Base-by-base conservation (phyloP, 2,797 vertebrate species). In the Rhinogobio ventralis region DNA sequence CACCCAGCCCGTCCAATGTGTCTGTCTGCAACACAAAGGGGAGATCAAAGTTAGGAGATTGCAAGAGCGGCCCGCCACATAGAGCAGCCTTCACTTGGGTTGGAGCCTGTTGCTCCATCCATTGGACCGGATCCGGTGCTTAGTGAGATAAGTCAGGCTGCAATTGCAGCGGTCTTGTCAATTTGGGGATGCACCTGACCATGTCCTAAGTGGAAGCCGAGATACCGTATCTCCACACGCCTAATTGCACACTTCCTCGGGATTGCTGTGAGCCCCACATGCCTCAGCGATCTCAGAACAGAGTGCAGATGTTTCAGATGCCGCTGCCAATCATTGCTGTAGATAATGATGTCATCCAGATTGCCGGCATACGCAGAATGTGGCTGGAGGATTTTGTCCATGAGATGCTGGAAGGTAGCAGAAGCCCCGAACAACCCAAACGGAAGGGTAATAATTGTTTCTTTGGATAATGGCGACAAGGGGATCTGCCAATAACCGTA, bases 401-500 rank as follows among this genome's bases (percentile, higher is more conserved):
- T 80, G 17, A 84, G 73, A 4, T 23, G 30, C 17, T 74, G 42
- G 33, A 83, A 49, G 42, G 45, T 78, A 46, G 53, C 66, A 9
- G 25, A 20, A 57, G 53, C 53, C 3, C 53, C 0, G 3, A 55
- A n/a, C 7, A 79, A 30, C 49, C 55, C 7, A 1, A 80, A 74
- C 10, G 14, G 9, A 49, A 80, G 15, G 19, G 23, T 49, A 28
- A 23, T n/a, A 53, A 69, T 23, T 55, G 23, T 23, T 23, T 23
- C 8, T 55, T 55, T 55, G 53, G 20, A 23, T 77, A 28, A 62
- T 62, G 45, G 81, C 7, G 20, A 71, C 45, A 79, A 79, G 49
- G 62, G 62, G 64, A 75, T 86, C 71, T 81, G 60, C 84, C 45
- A 85, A 57, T 67, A 81, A 13, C 23, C 46, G 6, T 74, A 76